A percentile compares a stretch with the other conserved stretches of the same genome.
phyloP scores from a whole-genome alignment of 2,797 vertebrate genomes.

The Epinephelus malabaricus region DNA sequence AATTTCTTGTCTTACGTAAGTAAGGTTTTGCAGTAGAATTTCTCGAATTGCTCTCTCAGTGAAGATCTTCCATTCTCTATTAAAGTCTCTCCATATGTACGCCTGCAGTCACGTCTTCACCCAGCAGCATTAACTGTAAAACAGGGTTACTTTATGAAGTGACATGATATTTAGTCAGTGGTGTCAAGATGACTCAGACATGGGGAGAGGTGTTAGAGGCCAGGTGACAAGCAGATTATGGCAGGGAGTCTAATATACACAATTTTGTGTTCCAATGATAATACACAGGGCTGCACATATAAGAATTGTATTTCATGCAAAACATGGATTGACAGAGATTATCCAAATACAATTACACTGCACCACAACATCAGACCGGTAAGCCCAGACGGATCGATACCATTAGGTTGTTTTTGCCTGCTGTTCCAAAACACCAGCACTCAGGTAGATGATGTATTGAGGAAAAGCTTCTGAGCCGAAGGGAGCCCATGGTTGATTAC shows the following conservation, averaged over 20 bases:
- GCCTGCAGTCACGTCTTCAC: too few relatives aligned
- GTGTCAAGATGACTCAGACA: not conserved
- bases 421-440: slow-evolving; percentile 35
- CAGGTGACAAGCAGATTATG: not conserved
- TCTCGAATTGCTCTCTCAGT: not conserved
- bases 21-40: not conserved
- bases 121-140: not conserved
- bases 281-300: not conserved
- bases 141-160: not conserved
- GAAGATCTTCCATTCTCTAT: not conserved
- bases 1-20: slow-evolving; percentile 9
- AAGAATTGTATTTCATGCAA: not conserved
- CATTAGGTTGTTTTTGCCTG: not conserved
- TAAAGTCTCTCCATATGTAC: not conserved
- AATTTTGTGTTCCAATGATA: not conserved
- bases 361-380: not conserved
- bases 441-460: slow-evolving; percentile 35
- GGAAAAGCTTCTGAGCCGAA: not conserved
- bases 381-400: slow-evolving; percentile 31
- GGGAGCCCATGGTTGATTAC: slow-evolving; percentile 28
- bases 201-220: not conserved
- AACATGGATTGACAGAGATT: not conserved
- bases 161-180: not conserved
- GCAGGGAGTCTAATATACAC: not conserved
- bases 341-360: slow-evolving; percentile 15